Evolutionary conservation across 2,113 vertebrate species (phyloP).

Genomic region (Mirounga angustirostris): DNA sequence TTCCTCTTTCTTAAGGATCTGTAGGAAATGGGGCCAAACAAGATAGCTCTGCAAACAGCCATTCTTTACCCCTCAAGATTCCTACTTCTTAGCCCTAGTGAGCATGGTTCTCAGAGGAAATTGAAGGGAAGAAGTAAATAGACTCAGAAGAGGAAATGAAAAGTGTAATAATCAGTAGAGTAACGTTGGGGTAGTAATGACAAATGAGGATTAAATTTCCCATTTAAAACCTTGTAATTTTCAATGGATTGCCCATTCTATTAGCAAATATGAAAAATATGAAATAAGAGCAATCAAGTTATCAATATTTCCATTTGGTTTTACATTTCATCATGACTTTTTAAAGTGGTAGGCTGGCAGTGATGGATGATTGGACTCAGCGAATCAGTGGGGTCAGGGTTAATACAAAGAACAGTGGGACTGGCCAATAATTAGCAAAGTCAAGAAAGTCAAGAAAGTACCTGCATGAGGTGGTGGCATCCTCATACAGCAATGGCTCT

Average conservation of each 20-base stretch:
- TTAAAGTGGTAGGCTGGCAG: neutral
- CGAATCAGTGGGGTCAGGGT: neutral
- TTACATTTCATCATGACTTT: neutral
- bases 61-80: neutral
- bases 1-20: conserved; percentile 1
- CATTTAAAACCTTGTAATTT: neutral
- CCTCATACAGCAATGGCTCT: neutral
- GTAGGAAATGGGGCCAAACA: conserved; percentile 30
- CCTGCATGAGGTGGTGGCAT: neutral
- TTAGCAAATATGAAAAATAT: neutral
- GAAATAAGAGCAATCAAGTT: neutral
- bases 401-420: neutral
- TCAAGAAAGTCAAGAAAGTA: neutral
- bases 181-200: neutral
- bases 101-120: conserved; percentile 34
- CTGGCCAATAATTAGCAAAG: neutral
- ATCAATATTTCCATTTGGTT: neutral
- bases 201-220: neutral
- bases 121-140: neutral
- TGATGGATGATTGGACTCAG: neutral
- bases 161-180: neutral
- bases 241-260: neutral
- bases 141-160: neutral
- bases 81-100: neutral
- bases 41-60: neutral